A percentile compares a stretch with the other conserved stretches of the same genome.
These are phyloP conservation scores for Melanotaenia maccullochi DNA, from an alignment of 2,797 vertebrate species.

Conservation along the genomic window DNA sequence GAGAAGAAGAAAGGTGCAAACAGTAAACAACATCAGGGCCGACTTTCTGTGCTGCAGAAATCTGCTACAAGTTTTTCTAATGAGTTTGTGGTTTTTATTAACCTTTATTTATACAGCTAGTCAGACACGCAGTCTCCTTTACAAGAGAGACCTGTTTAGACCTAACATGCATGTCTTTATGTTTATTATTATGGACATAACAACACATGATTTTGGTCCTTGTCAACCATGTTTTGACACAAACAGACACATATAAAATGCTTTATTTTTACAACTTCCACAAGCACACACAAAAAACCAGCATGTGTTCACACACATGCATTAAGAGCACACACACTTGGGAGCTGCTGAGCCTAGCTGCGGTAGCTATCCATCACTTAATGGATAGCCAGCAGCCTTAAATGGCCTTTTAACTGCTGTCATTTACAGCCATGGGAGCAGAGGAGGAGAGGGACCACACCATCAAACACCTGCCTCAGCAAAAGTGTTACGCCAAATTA, in stretches of 20 bases:
- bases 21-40: background rate
- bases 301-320: background rate
- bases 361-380: slow-evolving; percentile 66
- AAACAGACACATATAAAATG: slow-evolving; percentile 34
- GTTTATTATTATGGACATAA: slow-evolving; percentile 42
- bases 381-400: slow-evolving; percentile 56
- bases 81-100: slow-evolving; percentile 13
- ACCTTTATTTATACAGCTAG: no score
- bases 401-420: slow-evolving; percentile 75
- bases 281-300: slow-evolving; percentile 9
- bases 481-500: slow-evolving; percentile 49
- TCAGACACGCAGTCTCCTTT: no score
- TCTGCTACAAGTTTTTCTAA: slow-evolving; percentile 30
- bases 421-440: slow-evolving; percentile 63
- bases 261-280: slow-evolving; percentile 39
- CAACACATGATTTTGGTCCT: slow-evolving; percentile 54
- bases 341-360: slow-evolving; percentile 20
- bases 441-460: slow-evolving; percentile 27
- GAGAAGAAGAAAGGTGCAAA: background rate
- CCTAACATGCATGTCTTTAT: no score
- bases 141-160: no score
- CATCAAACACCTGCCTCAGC: slow-evolving; percentile 51
- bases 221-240: slow-evolving; percentile 40
- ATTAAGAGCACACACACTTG: slow-evolving; percentile 25
- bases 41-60: slow-evolving; percentile 28